Evolutionary conservation across 30 jellyfish, hydroid and myxozoan genomes (phyloP).

Genomic region (Aurelia sp.): DNA sequence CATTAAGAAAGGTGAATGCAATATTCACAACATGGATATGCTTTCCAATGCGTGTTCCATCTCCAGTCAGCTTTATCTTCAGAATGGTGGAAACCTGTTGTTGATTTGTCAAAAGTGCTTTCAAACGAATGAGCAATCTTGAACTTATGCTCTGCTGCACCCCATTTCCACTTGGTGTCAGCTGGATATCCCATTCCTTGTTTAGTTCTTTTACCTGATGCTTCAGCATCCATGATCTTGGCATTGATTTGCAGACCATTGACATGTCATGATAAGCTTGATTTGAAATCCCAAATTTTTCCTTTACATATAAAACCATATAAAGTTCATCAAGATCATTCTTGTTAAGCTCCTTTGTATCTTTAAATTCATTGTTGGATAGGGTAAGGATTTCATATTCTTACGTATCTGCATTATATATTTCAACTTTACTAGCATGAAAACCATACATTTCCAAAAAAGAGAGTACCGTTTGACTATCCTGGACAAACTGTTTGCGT

Average conservation of each 20-base stretch:
- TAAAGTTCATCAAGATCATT: constrained; percentile 18
- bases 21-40: constrained; percentile 53
- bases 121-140: not conserved
- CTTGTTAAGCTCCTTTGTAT: not conserved
- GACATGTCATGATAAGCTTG: constrained; percentile 14
- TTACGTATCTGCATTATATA: not conserved
- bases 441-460: constrained; percentile 2
- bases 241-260: constrained; percentile 5
- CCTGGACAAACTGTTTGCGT: not conserved
- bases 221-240: constrained; percentile 4
- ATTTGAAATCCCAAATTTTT: constrained; percentile 19
- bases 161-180: constrained; percentile 15
- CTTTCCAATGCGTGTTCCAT: constrained; percentile 62
- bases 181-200: not conserved
- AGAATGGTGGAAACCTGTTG: not conserved
- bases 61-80: constrained; percentile 14
- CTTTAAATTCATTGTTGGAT: not conserved
- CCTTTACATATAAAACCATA: constrained; percentile 12
- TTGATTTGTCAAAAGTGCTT: not conserved
- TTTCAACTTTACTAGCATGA: constrained; percentile 25
- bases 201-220: not conserved
- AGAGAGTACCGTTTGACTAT: not conserved
- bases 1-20: constrained; percentile 34
- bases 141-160: constrained; percentile 15
- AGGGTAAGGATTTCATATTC: constrained; percentile 1